Conservation (phyloP, 2,113 vertebrate species). For the Passer montanus region DNA sequence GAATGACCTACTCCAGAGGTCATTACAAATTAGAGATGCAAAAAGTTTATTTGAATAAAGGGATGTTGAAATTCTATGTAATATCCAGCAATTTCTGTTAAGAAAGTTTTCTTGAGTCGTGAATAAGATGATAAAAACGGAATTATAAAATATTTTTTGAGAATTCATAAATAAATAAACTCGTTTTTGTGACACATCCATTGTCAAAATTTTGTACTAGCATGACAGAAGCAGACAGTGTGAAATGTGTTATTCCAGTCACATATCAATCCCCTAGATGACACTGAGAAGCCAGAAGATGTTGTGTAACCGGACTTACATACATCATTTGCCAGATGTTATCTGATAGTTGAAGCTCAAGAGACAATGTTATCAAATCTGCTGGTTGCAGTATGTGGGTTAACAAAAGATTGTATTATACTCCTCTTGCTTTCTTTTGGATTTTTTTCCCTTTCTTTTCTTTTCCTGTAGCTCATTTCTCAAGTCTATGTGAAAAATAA, state of each 20-base stretch:
- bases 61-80: neutral
- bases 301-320: constrained; percentile 64
- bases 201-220: constrained; percentile 17
- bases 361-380: constrained; percentile 52
- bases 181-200: neutral
- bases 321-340: constrained; percentile 68
- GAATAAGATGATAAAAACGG: neutral
- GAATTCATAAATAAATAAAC: constrained; percentile 1
- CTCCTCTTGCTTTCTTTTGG: neutral
- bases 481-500: neutral
- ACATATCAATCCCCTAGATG: constrained; percentile 45
- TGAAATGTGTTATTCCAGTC: constrained; percentile 48
- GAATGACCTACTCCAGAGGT: neutral
- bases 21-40: neutral
- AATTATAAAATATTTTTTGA: neutral
- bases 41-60: neutral
- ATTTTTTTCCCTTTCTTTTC: neutral
- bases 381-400: constrained; percentile 7
- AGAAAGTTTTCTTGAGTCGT: neutral
- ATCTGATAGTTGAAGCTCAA: constrained; percentile 53
- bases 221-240: neutral
- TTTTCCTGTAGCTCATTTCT: neutral
- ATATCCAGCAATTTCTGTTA: neutral
- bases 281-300: constrained; percentile 48
- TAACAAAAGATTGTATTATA: constrained; percentile 52